These are phyloP conservation scores for Cheiracanthium punctorium DNA, from an alignment of 2,888 invertebrate genomes.

Conservation along the genomic window DNA sequence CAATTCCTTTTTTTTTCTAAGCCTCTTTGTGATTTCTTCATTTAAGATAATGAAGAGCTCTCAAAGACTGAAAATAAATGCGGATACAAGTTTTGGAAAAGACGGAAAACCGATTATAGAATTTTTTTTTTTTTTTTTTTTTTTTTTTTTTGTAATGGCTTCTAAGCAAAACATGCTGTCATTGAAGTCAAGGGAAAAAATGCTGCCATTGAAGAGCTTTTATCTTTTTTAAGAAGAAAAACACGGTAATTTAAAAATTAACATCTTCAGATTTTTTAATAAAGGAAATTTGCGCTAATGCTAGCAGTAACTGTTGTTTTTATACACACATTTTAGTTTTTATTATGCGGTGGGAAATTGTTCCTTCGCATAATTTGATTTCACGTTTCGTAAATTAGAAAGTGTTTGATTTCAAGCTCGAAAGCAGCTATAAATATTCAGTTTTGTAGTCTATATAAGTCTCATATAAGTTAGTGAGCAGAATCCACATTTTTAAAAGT, in stretches of 20 bases:
- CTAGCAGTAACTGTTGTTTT: background rate
- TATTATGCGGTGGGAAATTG: too few relatives aligned
- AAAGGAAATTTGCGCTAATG: background rate
- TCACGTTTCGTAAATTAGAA: too few relatives aligned
- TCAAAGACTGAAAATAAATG: background rate
- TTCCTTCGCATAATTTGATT: too few relatives aligned
- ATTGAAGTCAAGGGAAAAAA: background rate
- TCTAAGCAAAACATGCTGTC: too few relatives aligned
- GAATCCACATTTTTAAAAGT: too few relatives aligned
- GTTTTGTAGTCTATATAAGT: too few relatives aligned
- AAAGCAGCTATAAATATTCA: too few relatives aligned
- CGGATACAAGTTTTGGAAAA: background rate
- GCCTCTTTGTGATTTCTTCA: background rate
- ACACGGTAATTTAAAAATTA: background rate
- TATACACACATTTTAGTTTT: too few relatives aligned
- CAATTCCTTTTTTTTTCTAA: background rate
- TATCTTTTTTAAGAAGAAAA: background rate
- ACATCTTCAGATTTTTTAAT: background rate
- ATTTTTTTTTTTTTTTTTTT: background rate
- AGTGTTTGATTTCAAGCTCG: too few relatives aligned
- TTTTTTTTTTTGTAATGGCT: too few relatives aligned
- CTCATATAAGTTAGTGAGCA: too few relatives aligned
- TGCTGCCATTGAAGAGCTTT: background rate
- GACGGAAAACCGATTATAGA: background rate
- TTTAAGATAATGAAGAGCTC: background rate